phyloP scores from a whole-genome alignment of 2,888 invertebrate genomes.

The Litoditis marina region DNA sequence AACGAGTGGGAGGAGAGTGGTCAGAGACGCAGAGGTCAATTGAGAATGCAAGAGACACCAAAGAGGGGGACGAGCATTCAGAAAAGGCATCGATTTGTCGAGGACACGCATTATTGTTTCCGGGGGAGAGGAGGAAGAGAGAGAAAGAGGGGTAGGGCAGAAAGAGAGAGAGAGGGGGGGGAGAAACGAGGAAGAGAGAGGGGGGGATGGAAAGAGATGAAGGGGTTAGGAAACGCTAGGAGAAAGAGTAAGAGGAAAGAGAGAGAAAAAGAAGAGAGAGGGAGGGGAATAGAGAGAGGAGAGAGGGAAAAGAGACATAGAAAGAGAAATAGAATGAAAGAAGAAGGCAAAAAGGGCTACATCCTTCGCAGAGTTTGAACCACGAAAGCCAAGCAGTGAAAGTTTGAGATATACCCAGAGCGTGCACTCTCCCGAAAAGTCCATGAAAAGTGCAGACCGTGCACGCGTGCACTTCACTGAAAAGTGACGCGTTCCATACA shows the following conservation, averaged over 20 bases:
- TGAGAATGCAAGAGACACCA: conserved; percentile 1
- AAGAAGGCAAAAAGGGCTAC: no score
- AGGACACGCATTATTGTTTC: background rate
- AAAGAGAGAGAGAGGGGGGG: background rate
- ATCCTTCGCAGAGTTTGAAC: no score
- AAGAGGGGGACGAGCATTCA: no score
- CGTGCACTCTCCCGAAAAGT: no score
- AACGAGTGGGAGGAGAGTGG: background rate
- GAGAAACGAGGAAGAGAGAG: background rate
- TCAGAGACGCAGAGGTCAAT: background rate
- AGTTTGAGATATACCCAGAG: no score
- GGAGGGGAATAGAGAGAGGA: background rate
- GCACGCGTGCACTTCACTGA: no score
- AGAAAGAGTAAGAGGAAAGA: background rate
- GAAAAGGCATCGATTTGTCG: no score
- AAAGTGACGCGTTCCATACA: no score
- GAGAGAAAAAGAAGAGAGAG: background rate
- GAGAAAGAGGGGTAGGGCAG: background rate
- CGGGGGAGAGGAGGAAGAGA: background rate
- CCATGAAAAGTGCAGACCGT: no score
- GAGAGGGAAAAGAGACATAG: background rate
- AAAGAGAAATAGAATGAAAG: no score
- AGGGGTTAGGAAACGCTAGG: background rate
- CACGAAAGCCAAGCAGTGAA: no score
- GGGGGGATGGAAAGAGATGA: no score